These are phyloP conservation scores for Drosophila meridiana DNA, from an alignment of 2,888 invertebrate genomes.

Conservation along the genomic window DNA sequence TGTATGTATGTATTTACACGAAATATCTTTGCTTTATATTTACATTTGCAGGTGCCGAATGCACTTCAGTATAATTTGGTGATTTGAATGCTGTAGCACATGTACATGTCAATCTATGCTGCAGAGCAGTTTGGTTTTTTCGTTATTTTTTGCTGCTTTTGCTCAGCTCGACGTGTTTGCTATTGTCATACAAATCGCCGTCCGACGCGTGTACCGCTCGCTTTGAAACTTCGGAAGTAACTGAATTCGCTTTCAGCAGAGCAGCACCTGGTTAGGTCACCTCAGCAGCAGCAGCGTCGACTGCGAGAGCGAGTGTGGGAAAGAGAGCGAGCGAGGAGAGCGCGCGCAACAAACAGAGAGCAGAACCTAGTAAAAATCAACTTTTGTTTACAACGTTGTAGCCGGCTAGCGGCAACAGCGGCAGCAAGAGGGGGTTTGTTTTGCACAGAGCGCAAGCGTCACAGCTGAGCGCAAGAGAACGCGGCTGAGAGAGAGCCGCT, in stretches of 20 bases:
- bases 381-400: constrained; percentile 68
- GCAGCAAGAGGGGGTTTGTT: constrained; percentile 12
- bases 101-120: constrained; percentile 34
- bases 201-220: constrained; percentile 72
- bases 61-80: constrained; percentile 28
- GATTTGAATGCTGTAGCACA: constrained; percentile 21
- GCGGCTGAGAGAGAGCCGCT: constrained; percentile 34
- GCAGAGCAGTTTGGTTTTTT: constrained; percentile 40
- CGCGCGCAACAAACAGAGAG: constrained; percentile 49
- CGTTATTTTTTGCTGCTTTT: constrained; percentile 42
- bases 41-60: constrained; percentile 17
- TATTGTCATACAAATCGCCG: constrained; percentile 28
- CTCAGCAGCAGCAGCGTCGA: constrained; percentile 61
- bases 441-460: constrained; percentile 54
- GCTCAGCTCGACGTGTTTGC: constrained; percentile 51
- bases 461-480: constrained; percentile 50
- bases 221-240: constrained; percentile 82
- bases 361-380: constrained; percentile 48
- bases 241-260: constrained; percentile 80
- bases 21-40: constrained; percentile 36
- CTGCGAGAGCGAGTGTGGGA: constrained; percentile 25
- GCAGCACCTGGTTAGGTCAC: constrained; percentile 83
- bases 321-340: constrained; percentile 28
- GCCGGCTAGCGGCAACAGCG: constrained; percentile 47
- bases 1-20: constrained; percentile 27